Evolutionary conservation across 2,888 invertebrate species (phyloP), one percentile per base, ranked within the genome.

Genomic region (Carpatolechia fugitivella): DNA sequence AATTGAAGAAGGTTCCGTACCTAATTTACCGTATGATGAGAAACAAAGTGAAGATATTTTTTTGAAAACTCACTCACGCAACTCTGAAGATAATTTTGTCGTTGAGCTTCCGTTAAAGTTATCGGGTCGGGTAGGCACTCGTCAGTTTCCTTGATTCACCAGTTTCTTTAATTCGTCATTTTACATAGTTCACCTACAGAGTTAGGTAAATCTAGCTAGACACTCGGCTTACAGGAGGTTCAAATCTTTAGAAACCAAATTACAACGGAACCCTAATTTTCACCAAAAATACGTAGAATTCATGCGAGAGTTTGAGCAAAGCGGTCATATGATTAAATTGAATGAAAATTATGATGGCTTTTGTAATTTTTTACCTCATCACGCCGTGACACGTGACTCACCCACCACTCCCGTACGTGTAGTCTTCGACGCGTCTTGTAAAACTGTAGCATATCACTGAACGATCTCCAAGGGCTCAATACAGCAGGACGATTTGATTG

Each of bases 341-440:
- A 7, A 31, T 6, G 11, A 20, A 30, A 33, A 35, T 33, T 13
- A 35, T 10, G 5, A n/a, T 8, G 54, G 38, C 14, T n/a, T n/a
- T n/a, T n/a, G n/a, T n/a, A 57, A 54, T 52, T 57, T 40, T 24
- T 30, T 54, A 18, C 54, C 54, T n/a, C 54, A 57, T 30, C 54
- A 54, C 24, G 57, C 51, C 1, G 48, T 48, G 6, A 47, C 54
- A 5, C 18, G 44, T 6, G 33, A 7, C n/a, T 29, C 46, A 3
- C 6, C 33, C 10, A 51, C 57, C 1, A 57, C 57, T n/a, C 57
- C 54, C 3, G n/a, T 57, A 1, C 20, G 57, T 33, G 51, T 57
- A 6, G 57, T 57, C 4, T 13, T 54, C 11, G 47, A 57, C 5
- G 51, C 54, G 0, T 54, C 57, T 7, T 46, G 3, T 35, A 41